Evolutionary conservation across 2,113 vertebrate species (phyloP), one percentile per base, ranked within the genome.

Genomic region (Aegithalos caudatus): DNA sequence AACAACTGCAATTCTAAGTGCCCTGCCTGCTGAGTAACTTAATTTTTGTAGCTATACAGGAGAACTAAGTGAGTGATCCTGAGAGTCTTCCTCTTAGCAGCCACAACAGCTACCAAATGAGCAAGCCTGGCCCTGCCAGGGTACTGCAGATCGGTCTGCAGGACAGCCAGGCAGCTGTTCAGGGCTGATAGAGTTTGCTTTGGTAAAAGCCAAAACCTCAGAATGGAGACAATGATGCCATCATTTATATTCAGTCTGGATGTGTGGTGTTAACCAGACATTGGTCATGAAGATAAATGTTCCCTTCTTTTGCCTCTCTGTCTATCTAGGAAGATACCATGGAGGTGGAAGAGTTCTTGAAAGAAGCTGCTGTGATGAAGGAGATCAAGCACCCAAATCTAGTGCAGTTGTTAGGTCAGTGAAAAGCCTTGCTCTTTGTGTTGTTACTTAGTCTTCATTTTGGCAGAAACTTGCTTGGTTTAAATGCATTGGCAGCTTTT

Each of bases 361-460:
- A 99, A 97, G 99, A 99, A 97, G 99, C 99, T 57, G 98, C 99
- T 42, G 99, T 99, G 65, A 99, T 99, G 99, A 99, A 99, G 93
- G 99, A 99, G 96, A 99, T 99, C 85, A 99, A 99, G 97, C 99
- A 99, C 62, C 99, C 99, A 58, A 99, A 99, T 92, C 98, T 99
- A 31, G 99, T 99, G 74, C 99, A 99, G 82, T 97, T 99, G 25
- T 69, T 98, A 93, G 98, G 98, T 98, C 37, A 96, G 98, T 93
- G 64, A 54, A 53, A 51, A 66, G 50, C 51, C 29, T 65, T 64
- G 13, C 28, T 88, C 40, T 50, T 74, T 54, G 31, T 86, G 20
- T 74, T 87, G 35, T 88, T 72, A 15, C 40, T 92, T 62, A 33
- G 35, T 62, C 56, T 83, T 62, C 31, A 28, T 48, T 83, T 37